Conservation (phyloP, 2,888 invertebrate species). For the Cataglyphis cursor region DNA sequence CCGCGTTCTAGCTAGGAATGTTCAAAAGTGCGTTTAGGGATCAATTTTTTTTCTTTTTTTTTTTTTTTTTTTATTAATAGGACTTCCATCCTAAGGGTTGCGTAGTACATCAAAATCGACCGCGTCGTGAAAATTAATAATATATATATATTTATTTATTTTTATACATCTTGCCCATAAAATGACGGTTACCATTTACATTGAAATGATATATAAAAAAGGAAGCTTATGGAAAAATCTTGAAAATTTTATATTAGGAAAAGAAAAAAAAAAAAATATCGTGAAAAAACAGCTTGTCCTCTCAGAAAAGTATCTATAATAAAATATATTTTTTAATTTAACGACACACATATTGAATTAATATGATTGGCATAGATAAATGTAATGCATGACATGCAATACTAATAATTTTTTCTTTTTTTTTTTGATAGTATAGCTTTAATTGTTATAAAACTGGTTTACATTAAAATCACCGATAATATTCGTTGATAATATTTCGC, state of each 20-base stretch:
- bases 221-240: not conserved
- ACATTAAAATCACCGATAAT: not conserved
- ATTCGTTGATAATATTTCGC: not conserved
- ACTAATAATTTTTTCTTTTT: not conserved
- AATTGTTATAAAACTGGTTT: not conserved
- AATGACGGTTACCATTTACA: not conserved
- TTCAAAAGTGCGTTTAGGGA: conserved; percentile 3
- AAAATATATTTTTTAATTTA: not conserved
- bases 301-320: not conserved
- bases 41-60: conserved; percentile 1
- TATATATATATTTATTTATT: not conserved
- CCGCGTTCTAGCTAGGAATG: not conserved
- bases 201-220: not conserved
- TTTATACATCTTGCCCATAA: not conserved
- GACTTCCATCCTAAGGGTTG: not conserved
- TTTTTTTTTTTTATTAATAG: not conserved
- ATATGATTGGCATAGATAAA: not conserved
- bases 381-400: not conserved
- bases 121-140: conserved; percentile 25
- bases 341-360: not conserved
- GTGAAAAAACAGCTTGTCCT: not conserved
- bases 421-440: not conserved
- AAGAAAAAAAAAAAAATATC: not conserved
- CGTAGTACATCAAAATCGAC: not conserved
- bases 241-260: conserved; percentile 6